Base-by-base conservation (phyloP, 2,113 vertebrate species). In the Dascyllus trimaculatus region DNA sequence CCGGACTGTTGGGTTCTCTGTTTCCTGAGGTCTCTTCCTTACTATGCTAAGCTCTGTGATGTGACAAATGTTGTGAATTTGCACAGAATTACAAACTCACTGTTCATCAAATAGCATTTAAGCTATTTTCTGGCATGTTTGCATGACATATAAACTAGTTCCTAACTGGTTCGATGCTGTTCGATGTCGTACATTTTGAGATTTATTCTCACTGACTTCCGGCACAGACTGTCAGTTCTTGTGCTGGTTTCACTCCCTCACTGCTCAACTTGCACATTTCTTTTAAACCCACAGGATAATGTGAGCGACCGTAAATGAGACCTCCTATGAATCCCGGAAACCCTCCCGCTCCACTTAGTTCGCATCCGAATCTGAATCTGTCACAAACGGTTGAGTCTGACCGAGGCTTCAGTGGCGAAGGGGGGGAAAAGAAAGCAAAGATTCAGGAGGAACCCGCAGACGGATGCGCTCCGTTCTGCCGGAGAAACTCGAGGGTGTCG, bases 391-490 rank as follows among this genome's bases (percentile, higher is more conserved):
- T 66, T 61, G 4, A 76, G 73, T 75, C 78, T 90, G 88, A 92
- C 82, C 65, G 46, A 66, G 79, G 75, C 83, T 79, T 88, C 63
- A 74, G 59, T 71, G 40, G 29, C 38, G 46, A 26, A 61, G 58
- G 60, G 56, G 7, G 4, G 17, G 3, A 43, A 17, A 65, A 21
- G 59, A 51, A 48, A 51, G 13, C 22, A 65, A 53, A 68, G 2
- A 76, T 60, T 75, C 18, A 68, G 25, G 73, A 32, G 25, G 85
- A 88, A n/a, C n/a, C n/a, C n/a, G n/a, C n/a, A n/a, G n/a, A n/a
- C n/a, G n/a, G n/a, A n/a, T 75, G 70, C 46, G 71, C 59, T 21
- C 25, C 74, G 56, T 61, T 90, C 87, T 90, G 85, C 53, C 78
- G 80, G 81, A 62, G 69, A 75, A 85, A 89, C 75, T 77, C 32